A percentile compares a stretch with the other conserved stretches of the same genome.
Conservation (phyloP, 1,140 invertebrate genomes). For the Pentalonia nigronervosa region DNA sequence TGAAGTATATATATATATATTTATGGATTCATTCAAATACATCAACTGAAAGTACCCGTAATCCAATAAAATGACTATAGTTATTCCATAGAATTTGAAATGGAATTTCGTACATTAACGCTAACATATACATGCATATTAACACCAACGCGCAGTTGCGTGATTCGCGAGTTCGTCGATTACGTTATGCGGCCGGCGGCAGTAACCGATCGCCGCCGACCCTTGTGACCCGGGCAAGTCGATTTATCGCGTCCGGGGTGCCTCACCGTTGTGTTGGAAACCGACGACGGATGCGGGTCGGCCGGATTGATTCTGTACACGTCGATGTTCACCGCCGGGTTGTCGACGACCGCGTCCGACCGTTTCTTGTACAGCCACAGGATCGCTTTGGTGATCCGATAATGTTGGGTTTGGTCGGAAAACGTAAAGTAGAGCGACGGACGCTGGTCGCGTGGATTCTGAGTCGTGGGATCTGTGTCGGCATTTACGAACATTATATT, state of each 20-base stretch:
- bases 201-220: too few species aligned
- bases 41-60: too few species aligned
- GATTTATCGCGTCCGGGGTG: not conserved
- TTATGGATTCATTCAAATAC: too few species aligned
- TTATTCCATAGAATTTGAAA: too few species aligned
- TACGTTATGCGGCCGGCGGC: too few species aligned
- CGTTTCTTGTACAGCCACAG: conserved; percentile 69
- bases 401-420: conserved; percentile 68
- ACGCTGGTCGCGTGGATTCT: conserved; percentile 65
- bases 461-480: conserved; percentile 64
- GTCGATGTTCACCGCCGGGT: conserved; percentile 54
- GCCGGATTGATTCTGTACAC: conserved; percentile 63
- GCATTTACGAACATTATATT: conserved; percentile 35
- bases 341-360: conserved; percentile 19
- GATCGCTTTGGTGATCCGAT: conserved; percentile 67
- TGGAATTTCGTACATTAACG: too few species aligned
- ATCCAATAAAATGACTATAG: too few species aligned
- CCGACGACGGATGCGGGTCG: conserved; percentile 57
- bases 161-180: too few species aligned
- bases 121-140: too few species aligned
- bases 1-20: too few species aligned
- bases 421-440: conserved; percentile 69
- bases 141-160: too few species aligned
- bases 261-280: conserved; percentile 56
- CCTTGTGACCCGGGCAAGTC: not conserved